These are phyloP conservation scores for Synchiropus splendidus DNA, from an alignment of 2,113 vertebrate genomes.

Conservation along the genomic window DNA sequence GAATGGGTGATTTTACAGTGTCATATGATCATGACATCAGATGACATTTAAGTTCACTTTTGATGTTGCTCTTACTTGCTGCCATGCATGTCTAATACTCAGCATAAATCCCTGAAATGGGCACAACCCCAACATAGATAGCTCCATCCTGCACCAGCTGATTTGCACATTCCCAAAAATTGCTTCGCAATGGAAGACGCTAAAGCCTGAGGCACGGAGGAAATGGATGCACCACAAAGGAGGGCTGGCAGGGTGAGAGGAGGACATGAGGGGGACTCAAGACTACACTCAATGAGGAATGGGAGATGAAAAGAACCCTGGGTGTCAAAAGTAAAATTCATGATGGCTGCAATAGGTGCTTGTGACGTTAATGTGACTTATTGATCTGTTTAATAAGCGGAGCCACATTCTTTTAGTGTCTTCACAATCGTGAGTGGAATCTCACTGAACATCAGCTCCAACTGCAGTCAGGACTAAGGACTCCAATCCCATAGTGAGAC, in stretches of 20 bases:
- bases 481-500: too few species aligned
- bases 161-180: slow-evolving; percentile 35
- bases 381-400: slow-evolving; percentile 6
- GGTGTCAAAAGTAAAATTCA: too few species aligned
- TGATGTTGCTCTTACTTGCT: slow-evolving; percentile 17
- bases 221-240: slow-evolving; percentile 13
- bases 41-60: too few species aligned
- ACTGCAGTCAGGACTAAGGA: too few species aligned
- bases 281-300: too few species aligned
- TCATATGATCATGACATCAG: too few species aligned
- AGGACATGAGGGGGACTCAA: slow-evolving; percentile 6
- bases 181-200: slow-evolving; percentile 21
- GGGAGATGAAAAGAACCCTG: too few species aligned
- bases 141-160: slow-evolving; percentile 22
- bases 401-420: slow-evolving; percentile 25
- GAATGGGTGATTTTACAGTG: too few species aligned
- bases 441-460: too few species aligned
- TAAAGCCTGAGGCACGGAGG: slow-evolving; percentile 26
- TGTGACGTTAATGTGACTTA: slow-evolving; percentile 19
- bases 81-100: slow-evolving; percentile 8
- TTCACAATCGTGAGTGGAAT: too few species aligned
- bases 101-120: slow-evolving; percentile 27
- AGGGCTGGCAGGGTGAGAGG: slow-evolving; percentile 8
- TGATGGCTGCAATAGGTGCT: too few species aligned
- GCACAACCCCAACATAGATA: slow-evolving; percentile 36